Base-by-base conservation (phyloP, 2,797 vertebrate species). In the Rhynchotus rufescens region DNA sequence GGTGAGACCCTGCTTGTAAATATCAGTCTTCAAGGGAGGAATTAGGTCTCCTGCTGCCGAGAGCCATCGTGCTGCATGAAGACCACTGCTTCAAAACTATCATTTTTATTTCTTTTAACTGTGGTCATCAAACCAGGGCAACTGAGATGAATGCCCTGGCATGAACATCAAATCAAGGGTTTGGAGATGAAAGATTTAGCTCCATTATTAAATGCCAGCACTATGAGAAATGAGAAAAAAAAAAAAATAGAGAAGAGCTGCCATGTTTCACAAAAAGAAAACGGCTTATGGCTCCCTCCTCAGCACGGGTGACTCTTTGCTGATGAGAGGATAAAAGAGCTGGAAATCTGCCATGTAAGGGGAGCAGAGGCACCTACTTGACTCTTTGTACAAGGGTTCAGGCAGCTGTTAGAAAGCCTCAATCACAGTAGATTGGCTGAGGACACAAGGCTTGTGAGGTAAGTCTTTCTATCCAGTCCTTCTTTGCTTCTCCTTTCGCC, bases 261-360 rank as follows among this genome's bases (percentile, higher is more conserved):
- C 16, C 68, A 28, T 40, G 40, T 51, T 54, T 3, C 5, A 51
- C 23, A 77, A 38, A 15, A 42, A 42, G 23, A 59, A 36, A 21
- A 5, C 28, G 0, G 2, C 25, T 54, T 0, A 0, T 19, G 59
- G 52, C 40, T 77, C n/a, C 4, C 10, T 62, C 30, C 49, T 77
- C 36, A 82, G 2, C 4, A 12, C 42, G 26, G 52, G 26, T 23
- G 47, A 25, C 2, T 52, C 25, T 30, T 23, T 38, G 30, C 45
- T 26, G 22, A 17, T 40, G 73, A 51, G 34, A 21, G 49, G 32
- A 40, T 9, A 15, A 36, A 40, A 76, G 28, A n/a, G 26, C 42
- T 44, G 30, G 64, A 66, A 30, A n/a, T 45, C 21, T 47, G 21
- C 28, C 21, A 13, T 9, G n/a, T 59, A 56, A 65, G 54, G 14